Evolutionary conservation across 2,888 invertebrate genomes (phyloP).

Genomic region (Girardia tigrina): DNA sequence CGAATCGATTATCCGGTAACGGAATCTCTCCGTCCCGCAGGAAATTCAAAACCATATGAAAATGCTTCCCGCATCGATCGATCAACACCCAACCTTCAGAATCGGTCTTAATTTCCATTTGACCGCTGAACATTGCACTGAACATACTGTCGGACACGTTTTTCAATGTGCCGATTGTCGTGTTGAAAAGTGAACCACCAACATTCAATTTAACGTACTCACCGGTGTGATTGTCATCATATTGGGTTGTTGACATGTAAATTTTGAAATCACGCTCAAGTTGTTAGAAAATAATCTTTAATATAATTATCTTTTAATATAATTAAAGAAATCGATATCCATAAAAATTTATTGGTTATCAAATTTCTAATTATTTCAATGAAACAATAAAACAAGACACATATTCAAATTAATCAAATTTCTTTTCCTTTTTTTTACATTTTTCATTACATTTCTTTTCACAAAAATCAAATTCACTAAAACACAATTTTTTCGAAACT

Average conservation of each 20-base stretch:
- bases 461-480: too few relatives aligned
- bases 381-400: too few relatives aligned
- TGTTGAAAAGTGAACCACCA: slow-evolving; percentile 85
- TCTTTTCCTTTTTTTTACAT: too few relatives aligned
- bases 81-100: slow-evolving; percentile 97
- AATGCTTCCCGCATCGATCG: slow-evolving; percentile 91
- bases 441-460: too few relatives aligned
- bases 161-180: slow-evolving; percentile 88
- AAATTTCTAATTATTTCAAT: too few relatives aligned
- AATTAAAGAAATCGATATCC: too few relatives aligned
- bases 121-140: slow-evolving; percentile 90
- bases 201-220: slow-evolving; percentile 86
- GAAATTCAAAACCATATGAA: slow-evolving; percentile 83
- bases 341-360: too few relatives aligned
- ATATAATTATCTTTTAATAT: too few relatives aligned
- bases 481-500: too few relatives aligned
- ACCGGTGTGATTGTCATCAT: background rate
- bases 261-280: background rate
- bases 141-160: slow-evolving; percentile 88
- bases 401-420: too few relatives aligned
- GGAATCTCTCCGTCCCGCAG: slow-evolving; percentile 81
- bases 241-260: background rate
- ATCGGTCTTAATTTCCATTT: slow-evolving; percentile 91
- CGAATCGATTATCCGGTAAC: slow-evolving; percentile 73
- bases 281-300: too few relatives aligned